A percentile compares a stretch with the other conserved stretches of the same genome.
These are phyloP conservation scores for Mamestra brassicae DNA, from an alignment of 2,888 invertebrate genomes.

Conservation along the genomic window DNA sequence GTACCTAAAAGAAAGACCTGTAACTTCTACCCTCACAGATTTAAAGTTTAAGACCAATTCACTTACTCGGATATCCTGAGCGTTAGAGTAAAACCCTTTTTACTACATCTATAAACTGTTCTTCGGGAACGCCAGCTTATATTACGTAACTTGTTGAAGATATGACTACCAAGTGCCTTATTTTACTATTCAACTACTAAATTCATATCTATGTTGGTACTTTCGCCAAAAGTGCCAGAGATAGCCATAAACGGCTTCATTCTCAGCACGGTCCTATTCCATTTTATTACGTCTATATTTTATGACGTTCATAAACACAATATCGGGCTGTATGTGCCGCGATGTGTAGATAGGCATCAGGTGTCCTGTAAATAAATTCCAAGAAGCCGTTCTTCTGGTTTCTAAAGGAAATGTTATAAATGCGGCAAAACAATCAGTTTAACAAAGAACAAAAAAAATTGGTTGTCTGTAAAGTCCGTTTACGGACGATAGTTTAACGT, in stretches of 20 bases:
- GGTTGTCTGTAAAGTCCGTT: neutral
- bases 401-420: neutral
- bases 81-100: neutral
- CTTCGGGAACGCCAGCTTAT: neutral
- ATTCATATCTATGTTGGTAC: conserved; percentile 28
- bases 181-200: conserved; percentile 35
- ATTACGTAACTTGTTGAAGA: conserved; percentile 16
- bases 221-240: conserved; percentile 15
- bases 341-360: conserved; percentile 61
- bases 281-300: conserved; percentile 55
- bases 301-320: conserved; percentile 55
- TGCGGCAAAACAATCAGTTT: conserved; percentile 27
- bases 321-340: conserved; percentile 37
- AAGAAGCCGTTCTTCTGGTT: conserved; percentile 40
- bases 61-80: neutral
- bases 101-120: neutral
- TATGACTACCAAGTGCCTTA: conserved; percentile 25
- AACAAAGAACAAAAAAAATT: neutral
- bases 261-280: conserved; percentile 29
- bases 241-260: conserved; percentile 25
- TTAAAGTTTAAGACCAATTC: neutral
- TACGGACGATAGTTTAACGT: no score
- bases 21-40: neutral
- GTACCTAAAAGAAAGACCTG: neutral
- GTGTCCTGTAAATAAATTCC: conserved; percentile 65